A percentile compares a stretch with the other conserved stretches of the same genome.
Conservation (phyloP, 2,888 invertebrate species). For the Lasioglossum leucozonium region DNA sequence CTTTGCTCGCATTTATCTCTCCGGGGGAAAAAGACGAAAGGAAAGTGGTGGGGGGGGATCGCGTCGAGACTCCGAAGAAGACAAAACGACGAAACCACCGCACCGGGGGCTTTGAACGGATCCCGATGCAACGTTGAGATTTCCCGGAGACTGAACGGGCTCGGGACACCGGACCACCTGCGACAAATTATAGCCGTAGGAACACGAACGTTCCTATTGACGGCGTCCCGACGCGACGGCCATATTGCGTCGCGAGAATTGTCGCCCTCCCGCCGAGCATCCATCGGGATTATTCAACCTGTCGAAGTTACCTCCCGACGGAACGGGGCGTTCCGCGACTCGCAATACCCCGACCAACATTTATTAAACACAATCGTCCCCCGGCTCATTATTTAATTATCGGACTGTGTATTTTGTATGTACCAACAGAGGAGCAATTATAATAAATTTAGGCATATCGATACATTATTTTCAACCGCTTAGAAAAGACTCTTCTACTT, state of each 20-base stretch:
- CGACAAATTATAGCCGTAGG: constrained; percentile 64
- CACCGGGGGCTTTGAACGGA: constrained; percentile 38
- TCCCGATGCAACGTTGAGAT: constrained; percentile 53
- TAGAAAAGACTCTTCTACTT: too few relatives aligned
- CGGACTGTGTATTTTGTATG: too few relatives aligned
- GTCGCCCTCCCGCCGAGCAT: constrained; percentile 29
- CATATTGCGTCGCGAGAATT: constrained; percentile 47
- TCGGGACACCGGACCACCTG: constrained; percentile 51
- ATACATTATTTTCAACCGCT: too few relatives aligned
- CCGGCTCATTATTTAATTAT: too few relatives aligned
- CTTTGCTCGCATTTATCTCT: constrained; percentile 52
- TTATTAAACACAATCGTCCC: constrained; percentile 30
- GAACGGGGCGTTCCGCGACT: constrained; percentile 19
- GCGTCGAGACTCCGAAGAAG: constrained; percentile 17
- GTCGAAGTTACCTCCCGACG: constrained; percentile 13
- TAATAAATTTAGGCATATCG: too few relatives aligned
- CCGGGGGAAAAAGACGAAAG: neutral
- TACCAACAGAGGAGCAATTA: too few relatives aligned
- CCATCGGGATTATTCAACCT: constrained; percentile 40
- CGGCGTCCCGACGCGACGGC: constrained; percentile 21
- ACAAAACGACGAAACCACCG: constrained; percentile 55
- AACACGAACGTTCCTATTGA: constrained; percentile 47
- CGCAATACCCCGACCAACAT: constrained; percentile 31
- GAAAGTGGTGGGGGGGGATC: neutral
- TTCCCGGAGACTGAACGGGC: constrained; percentile 48